Conservation (phyloP, 2,113 vertebrate species). For the Arizona elegans region DNA sequence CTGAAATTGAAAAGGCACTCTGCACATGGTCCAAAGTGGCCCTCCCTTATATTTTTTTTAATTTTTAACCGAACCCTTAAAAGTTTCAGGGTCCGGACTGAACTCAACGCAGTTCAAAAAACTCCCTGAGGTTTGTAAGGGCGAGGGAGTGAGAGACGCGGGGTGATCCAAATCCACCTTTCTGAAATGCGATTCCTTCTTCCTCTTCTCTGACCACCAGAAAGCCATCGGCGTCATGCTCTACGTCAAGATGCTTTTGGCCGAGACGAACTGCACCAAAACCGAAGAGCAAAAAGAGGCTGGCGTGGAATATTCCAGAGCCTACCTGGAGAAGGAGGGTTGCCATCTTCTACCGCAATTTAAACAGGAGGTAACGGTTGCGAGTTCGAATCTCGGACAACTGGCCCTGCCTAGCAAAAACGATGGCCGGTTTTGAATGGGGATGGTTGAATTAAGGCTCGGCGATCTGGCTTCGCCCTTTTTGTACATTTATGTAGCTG, state of each 20-base stretch:
- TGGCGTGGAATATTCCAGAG: rapidly evolving
- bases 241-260: background rate
- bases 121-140: background rate
- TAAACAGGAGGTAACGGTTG: background rate
- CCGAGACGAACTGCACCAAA: background rate
- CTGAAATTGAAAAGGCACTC: background rate
- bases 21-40: background rate
- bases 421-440: background rate
- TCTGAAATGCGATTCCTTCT: background rate
- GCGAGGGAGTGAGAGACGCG: no score
- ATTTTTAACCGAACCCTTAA: background rate
- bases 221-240: background rate
- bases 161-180: background rate
- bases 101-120: background rate
- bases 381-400: background rate
- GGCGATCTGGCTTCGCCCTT: background rate
- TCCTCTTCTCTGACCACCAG: background rate
- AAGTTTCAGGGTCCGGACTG: background rate
- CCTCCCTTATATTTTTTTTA: background rate
- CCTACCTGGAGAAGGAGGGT: background rate
- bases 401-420: background rate
- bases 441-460: background rate
- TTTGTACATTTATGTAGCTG: background rate
- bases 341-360: background rate
- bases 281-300: no score